A percentile compares a stretch with the other conserved stretches of the same genome.
Conservation (phyloP, 2,113 vertebrate genomes). For the Pitta sordida region DNA sequence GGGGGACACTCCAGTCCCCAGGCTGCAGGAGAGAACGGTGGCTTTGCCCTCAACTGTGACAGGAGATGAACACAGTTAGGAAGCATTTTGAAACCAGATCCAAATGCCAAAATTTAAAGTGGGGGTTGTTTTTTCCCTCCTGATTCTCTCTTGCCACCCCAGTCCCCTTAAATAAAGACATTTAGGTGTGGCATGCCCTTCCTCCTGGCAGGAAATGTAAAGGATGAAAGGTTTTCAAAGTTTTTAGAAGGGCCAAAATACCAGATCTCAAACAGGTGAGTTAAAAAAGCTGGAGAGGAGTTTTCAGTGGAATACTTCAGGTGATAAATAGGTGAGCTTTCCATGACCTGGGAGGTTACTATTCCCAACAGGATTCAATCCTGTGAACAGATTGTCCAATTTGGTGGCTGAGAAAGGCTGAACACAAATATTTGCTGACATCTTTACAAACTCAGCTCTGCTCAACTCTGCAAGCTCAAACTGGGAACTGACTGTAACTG, state of each 20-base stretch:
- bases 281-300: neutral
- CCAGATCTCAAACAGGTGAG: neutral
- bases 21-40: neutral
- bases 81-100: neutral
- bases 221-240: neutral
- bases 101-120: neutral
- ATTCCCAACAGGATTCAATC: neutral
- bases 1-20: neutral
- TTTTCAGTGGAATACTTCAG: neutral
- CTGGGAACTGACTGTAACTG: neutral
- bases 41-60: neutral
- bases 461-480: neutral
- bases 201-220: neutral
- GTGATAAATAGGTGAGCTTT: neutral
- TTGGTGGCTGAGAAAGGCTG: neutral
- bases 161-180: neutral
- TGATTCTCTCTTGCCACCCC: neutral
- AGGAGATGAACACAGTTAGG: neutral
- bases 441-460: neutral
- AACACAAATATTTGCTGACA: neutral
- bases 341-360: neutral
- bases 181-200: neutral
- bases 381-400: neutral
- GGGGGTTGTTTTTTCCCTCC: neutral
- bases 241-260: neutral